A percentile compares a stretch with the other conserved stretches of the same genome.
These are phyloP conservation scores for Elephas maximus DNA, from an alignment of 2,113 vertebrate species.

Conservation along the genomic window DNA sequence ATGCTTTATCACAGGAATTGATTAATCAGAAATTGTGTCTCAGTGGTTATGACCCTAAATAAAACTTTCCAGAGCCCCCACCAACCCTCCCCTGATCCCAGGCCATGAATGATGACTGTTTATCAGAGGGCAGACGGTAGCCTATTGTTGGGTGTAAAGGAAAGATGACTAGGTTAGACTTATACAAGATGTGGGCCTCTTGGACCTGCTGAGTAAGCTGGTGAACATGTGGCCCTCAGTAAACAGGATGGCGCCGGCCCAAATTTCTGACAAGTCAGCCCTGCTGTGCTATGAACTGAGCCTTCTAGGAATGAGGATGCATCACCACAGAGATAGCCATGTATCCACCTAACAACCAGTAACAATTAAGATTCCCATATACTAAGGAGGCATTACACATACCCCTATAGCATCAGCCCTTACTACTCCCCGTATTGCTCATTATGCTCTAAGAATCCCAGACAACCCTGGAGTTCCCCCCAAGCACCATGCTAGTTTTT, in stretches of 20 bases:
- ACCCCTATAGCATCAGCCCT: background rate
- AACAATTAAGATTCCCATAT: background rate
- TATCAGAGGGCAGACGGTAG: slow-evolving; percentile 64
- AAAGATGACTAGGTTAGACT: slow-evolving; percentile 36
- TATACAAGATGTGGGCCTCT: background rate
- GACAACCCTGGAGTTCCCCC: background rate
- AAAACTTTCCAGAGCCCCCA: slow-evolving; percentile 67
- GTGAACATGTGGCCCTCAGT: background rate
- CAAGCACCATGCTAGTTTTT: background rate
- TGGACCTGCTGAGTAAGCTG: slow-evolving; percentile 12
- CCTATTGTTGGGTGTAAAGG: slow-evolving; percentile 57
- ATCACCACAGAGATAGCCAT: background rate
- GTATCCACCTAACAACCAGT: background rate
- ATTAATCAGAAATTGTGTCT: slow-evolving; percentile 75
- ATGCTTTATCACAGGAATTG: slow-evolving; percentile 57
- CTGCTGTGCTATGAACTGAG: background rate
- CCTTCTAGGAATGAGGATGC: background rate
- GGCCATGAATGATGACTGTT: slow-evolving; percentile 60
- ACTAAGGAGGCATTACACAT: background rate
- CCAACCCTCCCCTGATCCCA: slow-evolving; percentile 44
- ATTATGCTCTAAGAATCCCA: background rate
- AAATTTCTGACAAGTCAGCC: background rate
- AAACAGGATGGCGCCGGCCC: slow-evolving; percentile 38
- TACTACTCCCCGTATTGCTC: background rate
- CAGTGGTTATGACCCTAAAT: slow-evolving; percentile 66